Conservation (phyloP, 2,888 invertebrate species). For the Hesperia comma region DNA sequence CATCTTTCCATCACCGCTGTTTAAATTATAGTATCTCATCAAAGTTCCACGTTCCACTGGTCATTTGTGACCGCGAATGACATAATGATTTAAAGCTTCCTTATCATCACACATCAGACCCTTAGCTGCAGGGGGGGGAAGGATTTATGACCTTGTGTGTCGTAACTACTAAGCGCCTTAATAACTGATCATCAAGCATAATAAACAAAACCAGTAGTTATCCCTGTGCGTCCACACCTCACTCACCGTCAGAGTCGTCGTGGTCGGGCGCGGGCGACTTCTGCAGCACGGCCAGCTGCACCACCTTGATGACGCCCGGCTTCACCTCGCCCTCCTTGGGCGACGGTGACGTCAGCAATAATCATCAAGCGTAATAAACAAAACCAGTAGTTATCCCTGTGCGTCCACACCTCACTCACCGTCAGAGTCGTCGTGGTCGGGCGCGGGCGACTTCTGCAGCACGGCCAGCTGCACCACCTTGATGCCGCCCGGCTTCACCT, state of each 20-base stretch:
- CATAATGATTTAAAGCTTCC: too few species aligned
- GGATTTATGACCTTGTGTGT: too few species aligned
- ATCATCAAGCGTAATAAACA: not conserved
- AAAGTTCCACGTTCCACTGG: too few species aligned
- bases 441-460: slow-evolving; percentile 65
- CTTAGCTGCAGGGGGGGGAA: too few species aligned
- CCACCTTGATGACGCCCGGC: slow-evolving; percentile 71
- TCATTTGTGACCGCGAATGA: too few species aligned
- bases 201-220: not conserved
- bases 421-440: slow-evolving; percentile 64
- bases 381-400: not conserved
- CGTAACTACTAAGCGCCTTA: too few species aligned
- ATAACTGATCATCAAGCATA: too few species aligned
- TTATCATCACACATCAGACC: too few species aligned
- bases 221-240: slow-evolving; percentile 11
- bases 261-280: slow-evolving; percentile 57
- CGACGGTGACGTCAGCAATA: too few species aligned
- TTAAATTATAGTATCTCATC: too few species aligned
- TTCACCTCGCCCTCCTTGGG: slow-evolving; percentile 56
- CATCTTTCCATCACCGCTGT: too few species aligned
- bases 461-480: slow-evolving; percentile 77
- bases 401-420: slow-evolving; percentile 54
- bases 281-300: slow-evolving; percentile 74
- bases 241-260: slow-evolving; percentile 72
- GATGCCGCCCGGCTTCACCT: slow-evolving; percentile 63